A percentile compares a stretch with the other conserved stretches of the same genome.
These are phyloP conservation scores for Epinephelus cyanopodus DNA, from an alignment of 2,113 vertebrate species.

Conservation along the genomic window DNA sequence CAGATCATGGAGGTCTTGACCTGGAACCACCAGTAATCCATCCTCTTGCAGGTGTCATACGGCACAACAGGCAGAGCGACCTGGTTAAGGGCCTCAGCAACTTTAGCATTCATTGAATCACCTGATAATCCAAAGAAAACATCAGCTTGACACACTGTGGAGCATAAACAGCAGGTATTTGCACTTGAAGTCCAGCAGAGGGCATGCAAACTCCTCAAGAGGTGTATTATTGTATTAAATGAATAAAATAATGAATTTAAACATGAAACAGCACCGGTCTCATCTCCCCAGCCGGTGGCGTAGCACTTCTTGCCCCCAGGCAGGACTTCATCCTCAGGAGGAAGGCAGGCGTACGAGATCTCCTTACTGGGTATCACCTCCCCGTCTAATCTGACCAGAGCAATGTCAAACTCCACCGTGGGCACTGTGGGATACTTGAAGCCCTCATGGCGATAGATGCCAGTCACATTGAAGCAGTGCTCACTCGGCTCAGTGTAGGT, in stretches of 20 bases:
- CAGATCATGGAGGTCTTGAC: conserved; percentile 87
- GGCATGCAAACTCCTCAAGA: conserved; percentile 35
- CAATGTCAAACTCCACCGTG: conserved; percentile 85
- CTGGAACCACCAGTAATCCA: conserved; percentile 88
- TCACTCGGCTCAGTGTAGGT: conserved; percentile 77
- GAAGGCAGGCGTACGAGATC: conserved; percentile 83
- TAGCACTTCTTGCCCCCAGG: conserved; percentile 80
- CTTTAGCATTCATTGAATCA: conserved; percentile 78
- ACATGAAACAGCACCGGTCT: conserved; percentile 72
- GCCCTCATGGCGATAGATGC: conserved; percentile 82
- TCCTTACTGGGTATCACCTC: conserved; percentile 69
- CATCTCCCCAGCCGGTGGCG: conserved; percentile 86
- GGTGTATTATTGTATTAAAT: background rate
- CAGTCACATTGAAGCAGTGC: conserved; percentile 74
- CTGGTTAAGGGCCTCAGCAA: conserved; percentile 82
- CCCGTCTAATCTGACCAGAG: conserved; percentile 80
- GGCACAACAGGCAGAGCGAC: conserved; percentile 84
- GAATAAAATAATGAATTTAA: background rate
- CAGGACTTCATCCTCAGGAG: conserved; percentile 79
- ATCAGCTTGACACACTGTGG: background rate
- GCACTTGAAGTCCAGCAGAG: conserved; percentile 64
- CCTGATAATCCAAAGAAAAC: conserved; percentile 63
- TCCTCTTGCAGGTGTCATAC: conserved; percentile 81
- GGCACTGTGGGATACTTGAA: conserved; percentile 85
- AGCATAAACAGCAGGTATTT: conserved; percentile 9